A percentile compares a stretch with the other conserved stretches of the same genome.
phyloP scores from a whole-genome alignment of 2,797 vertebrate species.

The Orestias chungarensis region DNA sequence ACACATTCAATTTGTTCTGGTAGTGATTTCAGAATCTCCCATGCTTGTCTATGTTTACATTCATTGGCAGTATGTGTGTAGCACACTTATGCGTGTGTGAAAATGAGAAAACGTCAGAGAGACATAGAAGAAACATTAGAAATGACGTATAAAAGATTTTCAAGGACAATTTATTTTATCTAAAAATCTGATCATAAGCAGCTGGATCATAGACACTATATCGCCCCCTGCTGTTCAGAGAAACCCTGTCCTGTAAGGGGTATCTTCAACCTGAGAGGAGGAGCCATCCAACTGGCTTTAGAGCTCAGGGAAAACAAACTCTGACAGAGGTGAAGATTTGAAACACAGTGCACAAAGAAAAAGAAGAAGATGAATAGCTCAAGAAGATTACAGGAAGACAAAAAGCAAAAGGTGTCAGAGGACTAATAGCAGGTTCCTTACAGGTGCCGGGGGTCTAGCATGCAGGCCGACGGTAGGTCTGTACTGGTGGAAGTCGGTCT shows the following conservation, averaged over 20 bases:
- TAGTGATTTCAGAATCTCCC: neutral
- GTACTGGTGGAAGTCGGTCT: slow-evolving; percentile 86
- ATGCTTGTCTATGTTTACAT: slow-evolving; percentile 1
- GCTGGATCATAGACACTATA: slow-evolving; percentile 16
- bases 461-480: slow-evolving; percentile 70
- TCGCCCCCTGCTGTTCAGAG: slow-evolving; percentile 46
- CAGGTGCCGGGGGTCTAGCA: slow-evolving; percentile 69
- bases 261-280: slow-evolving; percentile 36
- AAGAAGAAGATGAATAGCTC: neutral
- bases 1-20: neutral
- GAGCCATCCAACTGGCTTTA: slow-evolving; percentile 19
- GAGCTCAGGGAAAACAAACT: neutral
- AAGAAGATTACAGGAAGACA: slow-evolving; percentile 9
- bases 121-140: neutral
- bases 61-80: neutral
- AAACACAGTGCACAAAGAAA: neutral
- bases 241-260: slow-evolving; percentile 6
- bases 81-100: neutral
- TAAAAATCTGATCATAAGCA: neutral
- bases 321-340: neutral
- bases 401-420: neutral
- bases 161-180: neutral
- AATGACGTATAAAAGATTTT: neutral
- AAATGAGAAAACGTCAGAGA: neutral
- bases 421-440: slow-evolving; percentile 63